Conservation (phyloP, 2,888 invertebrate genomes). For the Altica lythri region DNA sequence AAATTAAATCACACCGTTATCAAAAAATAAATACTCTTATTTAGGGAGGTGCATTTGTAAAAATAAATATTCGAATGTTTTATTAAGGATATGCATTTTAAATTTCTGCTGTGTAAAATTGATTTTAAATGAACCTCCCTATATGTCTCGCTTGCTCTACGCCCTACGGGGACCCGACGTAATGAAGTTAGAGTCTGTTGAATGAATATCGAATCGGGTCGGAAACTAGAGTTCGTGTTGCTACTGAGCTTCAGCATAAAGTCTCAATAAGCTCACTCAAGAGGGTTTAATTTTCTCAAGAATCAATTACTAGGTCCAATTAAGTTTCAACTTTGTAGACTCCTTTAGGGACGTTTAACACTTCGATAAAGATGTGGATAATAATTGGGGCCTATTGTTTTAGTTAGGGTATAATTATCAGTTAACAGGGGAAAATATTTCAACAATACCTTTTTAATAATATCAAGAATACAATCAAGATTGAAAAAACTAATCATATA, state of each 20-base stretch:
- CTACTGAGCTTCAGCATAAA: constrained; percentile 6
- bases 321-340: constrained; percentile 23
- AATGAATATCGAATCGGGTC: constrained; percentile 28
- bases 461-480: no score
- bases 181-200: constrained; percentile 36
- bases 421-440: constrained; percentile 24
- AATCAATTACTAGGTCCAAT: constrained; percentile 39
- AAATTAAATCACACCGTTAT: no score
- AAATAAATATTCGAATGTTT: no score
- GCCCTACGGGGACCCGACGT: no score
- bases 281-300: constrained; percentile 38
- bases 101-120: no score
- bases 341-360: constrained; percentile 21
- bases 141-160: no score
- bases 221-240: constrained; percentile 14
- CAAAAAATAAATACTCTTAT: no score
- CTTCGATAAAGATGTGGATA: constrained; percentile 16
- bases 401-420: neutral
- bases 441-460: no score
- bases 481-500: no score
- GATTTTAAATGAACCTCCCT: no score
- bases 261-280: constrained; percentile 21
- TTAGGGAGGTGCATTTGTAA: no score
- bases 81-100: no score
- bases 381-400: constrained; percentile 5